Percentiles rank a stretch among this genome's conserved stretches.
Evolutionary conservation across 2,113 vertebrate genomes (phyloP).

Genomic region (Cheirogaleus medius): DNA sequence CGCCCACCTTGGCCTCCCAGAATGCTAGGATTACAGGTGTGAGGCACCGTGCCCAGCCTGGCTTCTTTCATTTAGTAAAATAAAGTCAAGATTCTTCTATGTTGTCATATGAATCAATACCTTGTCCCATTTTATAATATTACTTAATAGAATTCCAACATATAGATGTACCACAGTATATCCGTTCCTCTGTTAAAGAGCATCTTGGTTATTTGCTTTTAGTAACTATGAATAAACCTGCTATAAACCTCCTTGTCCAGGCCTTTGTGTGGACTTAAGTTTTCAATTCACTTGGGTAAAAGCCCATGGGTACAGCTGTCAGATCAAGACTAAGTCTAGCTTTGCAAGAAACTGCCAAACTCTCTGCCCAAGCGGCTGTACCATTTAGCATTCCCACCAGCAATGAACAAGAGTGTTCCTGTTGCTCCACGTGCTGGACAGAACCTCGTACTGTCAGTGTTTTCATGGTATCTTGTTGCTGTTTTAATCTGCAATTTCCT

Average conservation of each 20-base stretch:
- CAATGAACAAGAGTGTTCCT: background rate
- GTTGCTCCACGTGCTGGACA: background rate
- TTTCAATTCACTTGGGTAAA: background rate
- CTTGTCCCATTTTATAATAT: background rate
- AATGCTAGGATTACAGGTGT: too few species aligned
- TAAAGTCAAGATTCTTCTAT: background rate
- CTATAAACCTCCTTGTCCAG: background rate
- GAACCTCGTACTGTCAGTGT: too few species aligned
- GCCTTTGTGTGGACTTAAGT: background rate
- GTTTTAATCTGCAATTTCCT: too few species aligned
- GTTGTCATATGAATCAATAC: background rate
- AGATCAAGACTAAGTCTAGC: background rate
- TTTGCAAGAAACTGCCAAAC: background rate
- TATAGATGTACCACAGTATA: background rate
- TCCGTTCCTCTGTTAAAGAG: background rate
- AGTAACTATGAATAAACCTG: background rate
- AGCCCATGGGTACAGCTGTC: background rate
- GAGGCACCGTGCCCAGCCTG: too few species aligned
- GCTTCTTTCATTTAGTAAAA: background rate
- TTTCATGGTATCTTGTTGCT: background rate
- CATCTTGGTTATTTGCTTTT: background rate
- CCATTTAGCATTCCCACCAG: background rate
- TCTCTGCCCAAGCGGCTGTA: background rate
- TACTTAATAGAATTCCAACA: background rate
- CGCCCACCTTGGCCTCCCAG: too few species aligned